These are phyloP conservation scores for Gnathonemus echidnorhynchus DNA, from an alignment of 2,113 vertebrate genomes.

Conservation along the genomic window DNA sequence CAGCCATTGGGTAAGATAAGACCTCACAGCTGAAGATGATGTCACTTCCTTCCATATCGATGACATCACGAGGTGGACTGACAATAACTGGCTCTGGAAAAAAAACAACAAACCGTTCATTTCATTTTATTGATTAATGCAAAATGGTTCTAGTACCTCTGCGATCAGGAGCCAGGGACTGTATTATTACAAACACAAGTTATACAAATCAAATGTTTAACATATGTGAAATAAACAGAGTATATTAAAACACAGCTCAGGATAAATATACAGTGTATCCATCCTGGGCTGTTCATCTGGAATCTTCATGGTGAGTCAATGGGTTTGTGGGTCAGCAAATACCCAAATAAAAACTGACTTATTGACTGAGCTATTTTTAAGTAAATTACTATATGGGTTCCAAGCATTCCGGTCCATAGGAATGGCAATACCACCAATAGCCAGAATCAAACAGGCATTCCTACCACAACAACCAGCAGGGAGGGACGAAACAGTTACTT, in stretches of 20 bases:
- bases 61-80: conserved; percentile 31
- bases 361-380: neutral
- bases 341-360: neutral
- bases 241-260: neutral
- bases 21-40: conserved; percentile 44
- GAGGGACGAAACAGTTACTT: neutral
- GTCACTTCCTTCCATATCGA: conserved; percentile 37
- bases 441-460: neutral
- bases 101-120: neutral
- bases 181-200: neutral
- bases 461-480: neutral
- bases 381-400: neutral
- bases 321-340: neutral
- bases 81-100: conserved; percentile 39
- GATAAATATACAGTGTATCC: neutral
- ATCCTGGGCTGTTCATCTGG: neutral
- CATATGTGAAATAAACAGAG: neutral
- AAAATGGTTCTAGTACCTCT: neutral
- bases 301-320: neutral
- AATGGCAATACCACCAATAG: neutral
- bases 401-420: neutral
- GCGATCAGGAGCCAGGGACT: neutral
- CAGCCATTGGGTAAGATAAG: conserved; percentile 39
- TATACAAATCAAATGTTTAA: neutral
- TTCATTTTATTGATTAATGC: neutral